These are phyloP conservation scores for Drosophila subpulchrella DNA, from an alignment of 1,140 invertebrate species.

Conservation along the genomic window DNA sequence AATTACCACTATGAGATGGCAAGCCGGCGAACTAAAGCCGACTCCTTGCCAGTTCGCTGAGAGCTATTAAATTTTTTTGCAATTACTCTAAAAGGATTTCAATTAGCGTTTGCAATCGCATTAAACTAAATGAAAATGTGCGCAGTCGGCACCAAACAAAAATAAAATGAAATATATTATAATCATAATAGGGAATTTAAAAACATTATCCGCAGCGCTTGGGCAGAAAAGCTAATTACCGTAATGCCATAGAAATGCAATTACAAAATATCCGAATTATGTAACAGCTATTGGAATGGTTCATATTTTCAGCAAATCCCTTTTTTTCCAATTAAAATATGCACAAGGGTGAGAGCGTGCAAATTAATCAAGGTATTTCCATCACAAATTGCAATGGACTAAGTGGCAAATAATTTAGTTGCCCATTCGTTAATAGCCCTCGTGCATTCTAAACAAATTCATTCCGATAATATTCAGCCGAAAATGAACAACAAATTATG, in stretches of 20 bases:
- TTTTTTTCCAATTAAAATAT: conserved; percentile 7
- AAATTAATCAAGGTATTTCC: conserved; percentile 45
- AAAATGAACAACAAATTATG: conserved; percentile 55
- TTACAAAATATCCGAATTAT: conserved; percentile 61
- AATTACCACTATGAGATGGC: conserved; percentile 43
- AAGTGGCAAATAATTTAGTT: conserved; percentile 39
- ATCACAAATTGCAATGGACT: conserved; percentile 24
- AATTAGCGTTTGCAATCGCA: conserved; percentile 67
- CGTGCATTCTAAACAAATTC: conserved; percentile 36
- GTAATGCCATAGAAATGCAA: conserved; percentile 67
- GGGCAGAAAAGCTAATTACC: conserved; percentile 58
- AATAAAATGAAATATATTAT: conserved; percentile 44
- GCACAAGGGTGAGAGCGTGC: conserved; percentile 5
- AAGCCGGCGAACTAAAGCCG: conserved; percentile 21
- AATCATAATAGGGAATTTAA: conserved; percentile 43
- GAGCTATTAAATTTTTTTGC: conserved; percentile 60
- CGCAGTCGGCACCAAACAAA: conserved; percentile 22
- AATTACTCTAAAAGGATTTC: conserved; percentile 81
- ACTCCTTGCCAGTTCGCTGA: conserved; percentile 15
- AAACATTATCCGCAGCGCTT: conserved; percentile 29
- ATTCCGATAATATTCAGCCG: conserved; percentile 23
- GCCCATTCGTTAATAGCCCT: conserved; percentile 29
- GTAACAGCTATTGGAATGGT: conserved; percentile 14
- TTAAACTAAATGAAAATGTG: conserved; percentile 55
- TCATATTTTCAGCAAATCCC: conserved; percentile 3